phyloP scores from a whole-genome alignment of 2,113 vertebrate species.

The Phoxinus phoxinus region DNA sequence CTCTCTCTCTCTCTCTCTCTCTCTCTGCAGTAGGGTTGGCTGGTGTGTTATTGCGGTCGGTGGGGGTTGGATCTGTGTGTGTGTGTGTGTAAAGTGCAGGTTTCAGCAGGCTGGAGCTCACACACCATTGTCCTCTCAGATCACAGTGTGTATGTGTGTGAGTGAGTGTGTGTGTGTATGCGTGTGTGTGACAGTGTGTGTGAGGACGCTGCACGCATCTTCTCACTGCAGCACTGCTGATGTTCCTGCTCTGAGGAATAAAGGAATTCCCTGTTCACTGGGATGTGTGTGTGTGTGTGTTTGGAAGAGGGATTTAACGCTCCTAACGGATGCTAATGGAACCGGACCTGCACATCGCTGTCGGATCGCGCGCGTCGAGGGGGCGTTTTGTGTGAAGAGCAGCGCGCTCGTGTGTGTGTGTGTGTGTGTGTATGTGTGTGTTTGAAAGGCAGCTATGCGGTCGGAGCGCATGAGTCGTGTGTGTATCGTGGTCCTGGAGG shows the following conservation, averaged over 20 bases:
- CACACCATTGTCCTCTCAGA: slow-evolving; percentile 47
- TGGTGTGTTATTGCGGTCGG: slow-evolving; percentile 59
- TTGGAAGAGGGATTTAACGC: slow-evolving; percentile 16
- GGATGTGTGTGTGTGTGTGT: not conserved
- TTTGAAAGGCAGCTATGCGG: slow-evolving; percentile 70
- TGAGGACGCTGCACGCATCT: slow-evolving; percentile 16
- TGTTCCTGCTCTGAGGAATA: slow-evolving; percentile 38
- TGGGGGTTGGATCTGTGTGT: slow-evolving; percentile 54
- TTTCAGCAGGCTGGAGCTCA: slow-evolving; percentile 62
- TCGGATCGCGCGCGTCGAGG: no score
- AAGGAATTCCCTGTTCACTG: slow-evolving; percentile 23
- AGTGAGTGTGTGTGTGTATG: not conserved
- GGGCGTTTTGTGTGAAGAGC: no score
- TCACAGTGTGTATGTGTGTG: not conserved
- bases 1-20: slow-evolving; percentile 15
- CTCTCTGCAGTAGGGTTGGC: slow-evolving; percentile 1
- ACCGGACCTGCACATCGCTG: not conserved
- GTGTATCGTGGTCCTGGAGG: slow-evolving; percentile 96
- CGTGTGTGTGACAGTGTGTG: not conserved
- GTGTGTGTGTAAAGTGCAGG: slow-evolving; percentile 59
- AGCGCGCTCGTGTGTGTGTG: no score
- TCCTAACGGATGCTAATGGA: not conserved
- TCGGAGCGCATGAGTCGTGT: slow-evolving; percentile 90
- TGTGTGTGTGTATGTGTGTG: not conserved
- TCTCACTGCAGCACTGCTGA: slow-evolving; percentile 42